Conservation (phyloP, 2,797 vertebrate genomes). For the Remorina albescens region DNA sequence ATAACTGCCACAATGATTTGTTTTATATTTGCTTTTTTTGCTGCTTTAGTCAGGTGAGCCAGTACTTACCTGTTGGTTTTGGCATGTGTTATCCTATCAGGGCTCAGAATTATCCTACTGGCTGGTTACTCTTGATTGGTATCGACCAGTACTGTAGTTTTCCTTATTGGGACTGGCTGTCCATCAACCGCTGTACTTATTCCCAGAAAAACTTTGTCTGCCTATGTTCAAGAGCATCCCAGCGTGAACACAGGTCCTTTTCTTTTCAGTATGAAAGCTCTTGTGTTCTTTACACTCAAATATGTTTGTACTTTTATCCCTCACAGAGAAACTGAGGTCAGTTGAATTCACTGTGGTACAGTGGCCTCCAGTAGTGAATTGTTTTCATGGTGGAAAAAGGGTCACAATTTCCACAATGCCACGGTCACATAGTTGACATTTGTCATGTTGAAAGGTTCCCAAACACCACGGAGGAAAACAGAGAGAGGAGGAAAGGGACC, state of each 20-base stretch:
- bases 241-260: slow-evolving; percentile 7
- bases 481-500: background rate
- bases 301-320: background rate
- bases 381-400: background rate
- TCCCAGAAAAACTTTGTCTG: slow-evolving; percentile 20
- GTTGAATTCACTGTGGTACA: background rate
- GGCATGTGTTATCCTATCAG: slow-evolving; percentile 16
- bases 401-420: background rate
- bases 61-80: slow-evolving; percentile 31
- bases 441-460: background rate
- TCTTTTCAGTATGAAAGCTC: slow-evolving; percentile 8
- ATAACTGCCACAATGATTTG: slow-evolving; percentile 18
- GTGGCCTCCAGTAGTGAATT: background rate
- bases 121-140: slow-evolving; percentile 4
- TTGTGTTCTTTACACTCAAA: background rate
- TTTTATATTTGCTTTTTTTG: slow-evolving; percentile 30
- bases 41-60: slow-evolving; percentile 20
- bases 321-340: background rate
- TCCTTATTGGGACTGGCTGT: slow-evolving; percentile 9
- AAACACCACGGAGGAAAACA: background rate
- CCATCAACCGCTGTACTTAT: slow-evolving; percentile 7
- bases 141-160: slow-evolving; percentile 8
- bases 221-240: background rate
- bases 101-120: slow-evolving; percentile 8
- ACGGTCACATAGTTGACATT: background rate